These are phyloP conservation scores for Pseudopodoces humilis DNA, from an alignment of 2,113 vertebrate species.

Conservation along the genomic window DNA sequence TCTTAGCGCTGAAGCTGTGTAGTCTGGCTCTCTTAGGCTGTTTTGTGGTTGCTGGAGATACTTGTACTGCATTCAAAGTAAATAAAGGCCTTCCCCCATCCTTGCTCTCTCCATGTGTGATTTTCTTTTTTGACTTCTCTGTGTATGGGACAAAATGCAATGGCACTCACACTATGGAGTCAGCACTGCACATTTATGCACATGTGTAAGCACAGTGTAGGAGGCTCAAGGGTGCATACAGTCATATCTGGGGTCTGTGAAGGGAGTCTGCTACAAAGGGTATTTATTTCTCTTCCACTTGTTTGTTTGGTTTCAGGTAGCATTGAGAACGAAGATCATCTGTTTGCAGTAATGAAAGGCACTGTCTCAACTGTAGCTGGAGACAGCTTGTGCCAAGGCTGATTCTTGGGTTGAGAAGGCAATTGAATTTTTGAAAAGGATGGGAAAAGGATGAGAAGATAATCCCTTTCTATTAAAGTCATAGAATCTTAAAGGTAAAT, in stretches of 20 bases:
- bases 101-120: neutral
- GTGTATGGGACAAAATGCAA: neutral
- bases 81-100: neutral
- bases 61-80: neutral
- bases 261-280: rapidly evolving
- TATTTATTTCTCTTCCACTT: neutral
- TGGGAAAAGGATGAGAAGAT: neutral
- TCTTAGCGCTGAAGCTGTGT: neutral
- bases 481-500: neutral
- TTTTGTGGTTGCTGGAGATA: neutral
- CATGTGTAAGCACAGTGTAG: rapidly evolving
- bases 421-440: neutral
- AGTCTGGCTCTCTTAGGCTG: neutral
- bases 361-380: neutral
- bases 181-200: neutral
- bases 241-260: neutral
- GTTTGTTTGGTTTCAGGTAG: neutral
- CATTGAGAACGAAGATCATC: neutral
- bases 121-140: neutral
- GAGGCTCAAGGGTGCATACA: neutral
- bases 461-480: neutral
- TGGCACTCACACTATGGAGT: neutral
- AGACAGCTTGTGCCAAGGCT: neutral
- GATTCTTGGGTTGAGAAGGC: neutral
- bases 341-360: neutral